Base-by-base conservation (phyloP, 2,888 invertebrate species). In the Opisthograptis luteolata region DNA sequence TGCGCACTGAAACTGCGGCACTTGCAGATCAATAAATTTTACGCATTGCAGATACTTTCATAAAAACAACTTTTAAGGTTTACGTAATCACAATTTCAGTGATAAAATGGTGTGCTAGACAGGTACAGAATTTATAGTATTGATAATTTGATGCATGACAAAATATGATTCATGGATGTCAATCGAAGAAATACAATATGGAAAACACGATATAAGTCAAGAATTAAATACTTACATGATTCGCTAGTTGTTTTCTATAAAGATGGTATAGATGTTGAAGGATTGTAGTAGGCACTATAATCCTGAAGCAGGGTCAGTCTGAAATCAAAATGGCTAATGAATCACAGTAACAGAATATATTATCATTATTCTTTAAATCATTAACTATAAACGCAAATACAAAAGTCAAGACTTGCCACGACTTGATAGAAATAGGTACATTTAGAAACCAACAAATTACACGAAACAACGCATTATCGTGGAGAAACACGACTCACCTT, bases 271-370 rank as follows among this genome's bases (percentile, higher is more conserved):
- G 80, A 59, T 70, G 45, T 54, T 55, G 72, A 76, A 81, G 67
- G 70, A 67, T 65, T 28, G 48, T 59, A 79, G 80, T 81, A 25
- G 55, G 12, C 30, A 28, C 61, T 55, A 5, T 59, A 28, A 20
- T 47, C 60, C 60, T 60, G 63, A 57, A 82, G 87, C 89, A 89
- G 88, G 87, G 87, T 80, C 75, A 64, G 74, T 66, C 87, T 87
- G 81, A 53, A 84, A 81, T 12, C 34, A 73, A 76, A 64, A 71
- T 67, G 70, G 72, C 58, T 48, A 10, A 24, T 41, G 12, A 41
- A 22, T 40, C 46, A 31, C 30, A 2, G 62, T 36, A 15, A 31
- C 9, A n/a, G n/a, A n/a, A n/a, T n/a, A n/a, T n/a, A n/a, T n/a
- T n/a, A n/a, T n/a, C n/a, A n/a, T n/a, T n/a, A n/a, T n/a, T n/a